A percentile compares a stretch with the other conserved stretches of the same genome.
These are phyloP conservation scores for Shinisaurus crocodilurus DNA, from an alignment of 2,113 vertebrate species.

Conservation along the genomic window DNA sequence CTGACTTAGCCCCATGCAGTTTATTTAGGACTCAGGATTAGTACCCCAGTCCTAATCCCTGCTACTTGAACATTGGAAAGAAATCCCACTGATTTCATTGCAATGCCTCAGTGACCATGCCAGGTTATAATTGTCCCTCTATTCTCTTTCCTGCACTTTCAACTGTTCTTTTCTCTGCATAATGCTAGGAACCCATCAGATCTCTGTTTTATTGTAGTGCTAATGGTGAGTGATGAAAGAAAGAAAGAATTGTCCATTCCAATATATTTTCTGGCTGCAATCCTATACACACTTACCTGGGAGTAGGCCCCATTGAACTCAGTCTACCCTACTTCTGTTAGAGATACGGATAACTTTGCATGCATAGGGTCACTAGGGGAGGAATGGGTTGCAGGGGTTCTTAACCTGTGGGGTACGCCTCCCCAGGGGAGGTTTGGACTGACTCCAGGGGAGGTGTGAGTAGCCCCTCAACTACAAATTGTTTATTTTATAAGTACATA, in stretches of 20 bases:
- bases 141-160: neutral
- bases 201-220: neutral
- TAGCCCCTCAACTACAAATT: too few relatives aligned
- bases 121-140: neutral
- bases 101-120: neutral
- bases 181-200: neutral
- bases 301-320: too few relatives aligned
- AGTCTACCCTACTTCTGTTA: too few relatives aligned
- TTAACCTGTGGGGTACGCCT: too few relatives aligned
- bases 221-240: neutral
- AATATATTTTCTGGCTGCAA: neutral
- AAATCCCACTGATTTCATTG: neutral
- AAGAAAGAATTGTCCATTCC: constrained; percentile 20
- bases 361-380: too few relatives aligned
- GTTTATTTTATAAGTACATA: too few relatives aligned
- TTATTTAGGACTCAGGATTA: neutral
- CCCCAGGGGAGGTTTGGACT: too few relatives aligned
- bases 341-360: too few relatives aligned
- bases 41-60: neutral
- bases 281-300: too few relatives aligned
- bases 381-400: too few relatives aligned
- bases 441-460: too few relatives aligned
- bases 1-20: neutral
- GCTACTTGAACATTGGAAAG: neutral
- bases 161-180: neutral